These are phyloP conservation scores for Leptopterna dolabrata DNA, from an alignment of 2,888 invertebrate species.

Conservation along the genomic window DNA sequence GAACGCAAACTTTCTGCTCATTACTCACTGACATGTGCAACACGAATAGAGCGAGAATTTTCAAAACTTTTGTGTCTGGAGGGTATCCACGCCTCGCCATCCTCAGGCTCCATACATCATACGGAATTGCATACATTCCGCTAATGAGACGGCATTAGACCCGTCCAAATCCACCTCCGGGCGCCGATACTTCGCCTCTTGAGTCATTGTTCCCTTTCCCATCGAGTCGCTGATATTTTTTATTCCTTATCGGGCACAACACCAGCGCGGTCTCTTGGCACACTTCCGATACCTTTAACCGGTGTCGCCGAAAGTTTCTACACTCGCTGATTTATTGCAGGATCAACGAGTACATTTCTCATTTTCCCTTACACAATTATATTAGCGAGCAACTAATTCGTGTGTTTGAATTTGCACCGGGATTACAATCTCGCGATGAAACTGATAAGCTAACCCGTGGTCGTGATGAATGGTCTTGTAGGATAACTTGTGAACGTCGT, in stretches of 20 bases:
- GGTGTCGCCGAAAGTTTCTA: neutral
- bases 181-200: neutral
- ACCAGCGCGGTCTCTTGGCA: neutral
- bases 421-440: neutral
- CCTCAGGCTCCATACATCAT: neutral
- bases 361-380: neutral
- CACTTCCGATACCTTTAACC: neutral
- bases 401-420: neutral
- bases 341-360: neutral
- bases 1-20: neutral
- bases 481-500: neutral
- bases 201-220: neutral
- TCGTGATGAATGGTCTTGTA: neutral
- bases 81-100: neutral
- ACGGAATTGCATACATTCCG: conserved; percentile 16
- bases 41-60: neutral
- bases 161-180: neutral
- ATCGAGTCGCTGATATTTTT: neutral
- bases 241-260: neutral
- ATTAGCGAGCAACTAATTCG: neutral
- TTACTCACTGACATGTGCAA: neutral
- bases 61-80: neutral
- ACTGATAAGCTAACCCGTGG: neutral
- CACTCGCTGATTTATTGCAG: neutral
- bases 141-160: conserved; percentile 25